phyloP scores from a whole-genome alignment of 2,797 vertebrate genomes.

The Gambusia yucatana region DNA sequence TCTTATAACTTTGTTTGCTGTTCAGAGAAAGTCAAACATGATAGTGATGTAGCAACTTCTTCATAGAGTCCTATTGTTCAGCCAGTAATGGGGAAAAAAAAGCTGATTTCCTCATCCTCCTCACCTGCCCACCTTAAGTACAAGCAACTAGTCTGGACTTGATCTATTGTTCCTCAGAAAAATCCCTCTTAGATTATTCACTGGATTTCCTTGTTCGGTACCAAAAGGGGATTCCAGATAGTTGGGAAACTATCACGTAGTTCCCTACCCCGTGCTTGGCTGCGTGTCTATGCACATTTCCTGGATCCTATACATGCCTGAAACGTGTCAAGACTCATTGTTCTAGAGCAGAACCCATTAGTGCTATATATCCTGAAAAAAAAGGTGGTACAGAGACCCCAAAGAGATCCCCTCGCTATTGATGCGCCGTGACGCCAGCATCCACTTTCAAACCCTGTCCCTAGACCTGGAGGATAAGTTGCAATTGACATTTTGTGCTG shows the following conservation, averaged over 20 bases:
- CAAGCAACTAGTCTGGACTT: conserved; percentile 33
- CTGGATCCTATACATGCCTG: conserved; percentile 14
- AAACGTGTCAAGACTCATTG: conserved; percentile 22
- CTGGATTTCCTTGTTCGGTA: conserved; percentile 52
- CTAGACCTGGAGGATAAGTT: conserved; percentile 84
- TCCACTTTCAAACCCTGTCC: conserved; percentile 83
- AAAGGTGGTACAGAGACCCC: conserved; percentile 59
- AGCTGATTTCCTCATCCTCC: conserved; percentile 52
- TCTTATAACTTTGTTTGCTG: conserved; percentile 35
- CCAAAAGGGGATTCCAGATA: conserved; percentile 50
- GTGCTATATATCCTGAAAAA: conserved; percentile 26
- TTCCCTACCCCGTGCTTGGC: conserved; percentile 32
- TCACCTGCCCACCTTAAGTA: conserved; percentile 6
- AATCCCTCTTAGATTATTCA: conserved; percentile 33
- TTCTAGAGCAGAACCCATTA: conserved; percentile 22
- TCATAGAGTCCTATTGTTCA: conserved; percentile 17
- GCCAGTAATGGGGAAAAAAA: conserved; percentile 10
- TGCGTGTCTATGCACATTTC: conserved; percentile 23
- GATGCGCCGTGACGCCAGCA: conserved; percentile 78
- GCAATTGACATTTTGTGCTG: conserved; percentile 86
- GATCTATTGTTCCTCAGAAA: conserved; percentile 58
- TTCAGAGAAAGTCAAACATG: conserved; percentile 16
- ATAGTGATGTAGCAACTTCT: neutral
- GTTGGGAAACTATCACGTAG: conserved; percentile 17
- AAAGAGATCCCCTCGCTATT: conserved; percentile 66